Evolutionary conservation across 2,888 invertebrate genomes (phyloP), one percentile per base, ranked within the genome.

Genomic region (Sceliomorpha sp.): DNA sequence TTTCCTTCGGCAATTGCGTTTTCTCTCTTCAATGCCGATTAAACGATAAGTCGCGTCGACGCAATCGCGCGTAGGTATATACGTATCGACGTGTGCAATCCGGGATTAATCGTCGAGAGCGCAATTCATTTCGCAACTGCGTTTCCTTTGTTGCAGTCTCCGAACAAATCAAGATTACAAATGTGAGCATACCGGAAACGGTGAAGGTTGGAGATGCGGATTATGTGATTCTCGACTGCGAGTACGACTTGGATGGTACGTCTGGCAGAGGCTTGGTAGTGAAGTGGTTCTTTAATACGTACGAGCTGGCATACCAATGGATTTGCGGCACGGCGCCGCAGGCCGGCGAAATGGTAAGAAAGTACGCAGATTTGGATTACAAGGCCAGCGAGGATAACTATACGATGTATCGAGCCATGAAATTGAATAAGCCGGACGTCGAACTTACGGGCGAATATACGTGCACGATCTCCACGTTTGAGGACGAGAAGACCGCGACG

Each of bases 401-500:
- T 44, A 89, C 88, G 13, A 89, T 88, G 89, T 89, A 89, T 72
- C 85, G 91, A 66, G 91, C 91, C 14, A 88, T 92, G 79, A 89
- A 90, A 79, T 89, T 92, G 73, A 82, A 90, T 37, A 89, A 87
- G 56, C 90, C 90, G 27, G 88, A 88, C 24, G 85, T 89, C 27
- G 89, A 90, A 32, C 83, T 91, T 36, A 88, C 90, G 0, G 91
- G 91, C 17, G 88, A 89, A 72, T 92, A 91, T 80, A 90, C 88
- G 17, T 92, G 92, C 82, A 89, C 88, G 74, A 90, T 92, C 48
- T 90, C 90, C 56, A 90, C 90, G 34, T 88, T 83, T 70, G 75
- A 75, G 26, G 85, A 84, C 48, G 91, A 91, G 74, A 88, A 84
- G 27, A 78, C 78, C 1, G 89, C 88, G 14, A 89, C 88, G 56